Evolutionary conservation across 2,113 vertebrate species (phyloP), one percentile per base, ranked within the genome.

Genomic region (Prunella himalayana): DNA sequence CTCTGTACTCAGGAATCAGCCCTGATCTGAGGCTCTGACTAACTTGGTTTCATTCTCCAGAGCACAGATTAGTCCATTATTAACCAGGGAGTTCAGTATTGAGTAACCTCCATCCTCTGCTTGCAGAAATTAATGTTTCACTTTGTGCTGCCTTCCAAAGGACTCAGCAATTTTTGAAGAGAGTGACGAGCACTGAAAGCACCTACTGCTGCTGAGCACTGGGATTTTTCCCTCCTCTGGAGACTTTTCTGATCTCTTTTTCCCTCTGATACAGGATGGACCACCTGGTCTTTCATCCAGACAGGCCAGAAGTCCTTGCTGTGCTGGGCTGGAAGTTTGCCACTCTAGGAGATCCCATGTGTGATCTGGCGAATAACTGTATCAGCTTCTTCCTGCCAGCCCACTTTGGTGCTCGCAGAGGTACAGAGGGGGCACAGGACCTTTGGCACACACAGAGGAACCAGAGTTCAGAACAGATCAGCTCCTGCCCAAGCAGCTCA

Each of bases 291-390:
- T 99, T 99, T 94, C 98, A 98, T 61, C 96, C 98, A 28, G 98
- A 98, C 60, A 98, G 97, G 83, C 76, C 93, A 2, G 97, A 99
- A 88, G 98, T 99, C 39, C 95, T 98, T 71, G 98, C 98, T 61
- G 98, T 99, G 86, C 96, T 99, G 50, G 98, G 98, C 94, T 99
- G 98, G 98, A 98, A 98, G 83, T 95, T 98, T 47, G 98, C 98
- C 50, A 97, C 98, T 27, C 86, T 98, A 14, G 98, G 98, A 8
- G 98, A 99, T 84, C 98, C 98, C 65, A 86, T 99, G 44, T 97
- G 90, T 0, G 98, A 99, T 24, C 76, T 99, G 85, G 98, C 98
- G n/a, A 97, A 95, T 73, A 98, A 51, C 92, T 99, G 98, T 85
- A 68, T 99, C 96, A 88, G 94, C 78, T 96, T 96, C 91, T 98